A percentile compares a stretch with the other conserved stretches of the same genome.
These are phyloP conservation scores for Trissolcus basalis DNA, from an alignment of 1,140 invertebrate species.

Conservation along the genomic window DNA sequence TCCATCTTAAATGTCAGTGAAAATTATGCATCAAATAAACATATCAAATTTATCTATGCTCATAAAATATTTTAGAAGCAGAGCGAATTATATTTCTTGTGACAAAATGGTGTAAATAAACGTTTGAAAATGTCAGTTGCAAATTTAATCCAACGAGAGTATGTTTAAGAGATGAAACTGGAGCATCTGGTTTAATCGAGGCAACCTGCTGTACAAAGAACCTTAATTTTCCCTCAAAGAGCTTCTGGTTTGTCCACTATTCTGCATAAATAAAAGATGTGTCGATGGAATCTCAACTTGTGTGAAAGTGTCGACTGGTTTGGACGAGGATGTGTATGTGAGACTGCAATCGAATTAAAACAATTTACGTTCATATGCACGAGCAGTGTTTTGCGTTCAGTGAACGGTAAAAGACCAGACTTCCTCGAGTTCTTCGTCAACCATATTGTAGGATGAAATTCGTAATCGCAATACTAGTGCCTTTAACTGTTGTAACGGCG, in stretches of 20 bases:
- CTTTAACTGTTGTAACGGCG: constrained; percentile 11
- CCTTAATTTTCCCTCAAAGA: constrained; percentile 70
- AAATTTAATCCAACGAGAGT: too few relatives aligned
- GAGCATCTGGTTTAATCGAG: constrained; percentile 17
- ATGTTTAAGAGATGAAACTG: constrained; percentile 5
- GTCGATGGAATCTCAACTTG: constrained; percentile 63
- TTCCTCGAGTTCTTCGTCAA: constrained; percentile 22
- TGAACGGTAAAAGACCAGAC: constrained; percentile 49
- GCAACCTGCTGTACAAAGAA: constrained; percentile 66
- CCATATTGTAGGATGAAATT: constrained; percentile 28
- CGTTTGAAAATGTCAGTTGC: not conserved
- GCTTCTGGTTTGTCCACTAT: constrained; percentile 69
- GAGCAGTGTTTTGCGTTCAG: constrained; percentile 50
- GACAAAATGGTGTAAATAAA: too few relatives aligned
- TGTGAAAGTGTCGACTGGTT: constrained; percentile 72
- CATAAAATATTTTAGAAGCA: too few relatives aligned
- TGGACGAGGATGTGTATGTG: constrained; percentile 46
- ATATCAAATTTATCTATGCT: too few relatives aligned
- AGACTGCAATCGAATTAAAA: constrained; percentile 55
- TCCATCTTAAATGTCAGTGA: too few relatives aligned
- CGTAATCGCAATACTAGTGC: constrained; percentile 14
- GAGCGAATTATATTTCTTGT: too few relatives aligned
- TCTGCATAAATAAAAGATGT: constrained; percentile 74
- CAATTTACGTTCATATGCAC: constrained; percentile 54
- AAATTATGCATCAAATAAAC: too few relatives aligned